These are phyloP conservation scores for Hydractinia echinata DNA, from an alignment of 30 jellyfish, hydroid and myxozoan species.

Conservation along the genomic window DNA sequence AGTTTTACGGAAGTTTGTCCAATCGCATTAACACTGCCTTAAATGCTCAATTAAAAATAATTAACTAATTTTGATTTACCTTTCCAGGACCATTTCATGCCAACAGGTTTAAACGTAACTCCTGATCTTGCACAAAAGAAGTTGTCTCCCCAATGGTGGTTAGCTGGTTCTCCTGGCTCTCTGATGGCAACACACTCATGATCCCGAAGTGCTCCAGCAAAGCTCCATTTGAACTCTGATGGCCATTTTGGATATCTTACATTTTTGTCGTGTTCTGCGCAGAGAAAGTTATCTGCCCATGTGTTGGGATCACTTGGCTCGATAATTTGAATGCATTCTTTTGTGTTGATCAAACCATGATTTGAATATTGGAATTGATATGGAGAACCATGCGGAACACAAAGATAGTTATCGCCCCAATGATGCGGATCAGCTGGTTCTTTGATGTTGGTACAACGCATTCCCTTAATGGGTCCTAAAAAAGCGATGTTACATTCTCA, in stretches of 20 bases:
- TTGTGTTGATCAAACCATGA: background rate
- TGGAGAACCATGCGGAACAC: constrained; percentile 80
- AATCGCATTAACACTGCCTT: too few relatives aligned
- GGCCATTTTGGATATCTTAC: constrained; percentile 18
- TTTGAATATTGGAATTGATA: constrained; percentile 67
- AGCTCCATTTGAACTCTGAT: constrained; percentile 1
- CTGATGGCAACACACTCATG: background rate
- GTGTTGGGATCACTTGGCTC: constrained; percentile 10
- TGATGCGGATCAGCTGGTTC: constrained; percentile 73
- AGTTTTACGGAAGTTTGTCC: too few relatives aligned
- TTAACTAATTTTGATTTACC: background rate
- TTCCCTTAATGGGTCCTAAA: constrained; percentile 58
- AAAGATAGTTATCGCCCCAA: constrained; percentile 77
- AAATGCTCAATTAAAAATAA: too few relatives aligned
- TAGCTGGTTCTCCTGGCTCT: constrained; percentile 34
- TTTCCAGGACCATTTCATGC: constrained; percentile 65
- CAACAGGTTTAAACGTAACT: constrained; percentile 34
- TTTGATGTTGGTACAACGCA: constrained; percentile 70
- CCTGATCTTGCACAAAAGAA: constrained; percentile 77
- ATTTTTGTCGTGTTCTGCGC: background rate
- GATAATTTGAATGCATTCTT: background rate
- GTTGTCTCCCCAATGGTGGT: constrained; percentile 72
- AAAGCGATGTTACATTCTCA: background rate
- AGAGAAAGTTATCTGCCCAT: constrained; percentile 6
- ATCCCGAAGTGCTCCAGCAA: background rate